A percentile compares a stretch with the other conserved stretches of the same genome.
These are phyloP conservation scores for Ormyrus labotus DNA, from an alignment of 2,888 invertebrate species.

Conservation along the genomic window DNA sequence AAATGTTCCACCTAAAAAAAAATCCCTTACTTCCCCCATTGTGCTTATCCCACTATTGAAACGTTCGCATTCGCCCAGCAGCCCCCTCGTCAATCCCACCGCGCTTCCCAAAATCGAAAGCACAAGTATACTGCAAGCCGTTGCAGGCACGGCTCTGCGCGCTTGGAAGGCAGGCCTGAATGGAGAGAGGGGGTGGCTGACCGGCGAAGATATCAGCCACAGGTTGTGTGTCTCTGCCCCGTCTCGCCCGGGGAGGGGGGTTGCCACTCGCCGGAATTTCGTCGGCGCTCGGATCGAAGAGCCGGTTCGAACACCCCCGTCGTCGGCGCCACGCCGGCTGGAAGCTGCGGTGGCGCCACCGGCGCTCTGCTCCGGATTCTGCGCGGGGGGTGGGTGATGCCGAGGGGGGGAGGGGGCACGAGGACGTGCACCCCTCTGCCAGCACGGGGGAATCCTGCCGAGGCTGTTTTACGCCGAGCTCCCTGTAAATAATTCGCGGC, in stretches of 20 bases:
- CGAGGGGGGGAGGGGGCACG: not conserved
- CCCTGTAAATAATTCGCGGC: no score
- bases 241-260: conserved; percentile 9
- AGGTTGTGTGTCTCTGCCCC: conserved; percentile 49
- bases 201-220: conserved; percentile 35
- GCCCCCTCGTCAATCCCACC: not conserved
- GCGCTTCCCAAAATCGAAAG: not conserved
- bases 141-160: no score
- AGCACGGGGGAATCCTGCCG: no score
- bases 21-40: no score
- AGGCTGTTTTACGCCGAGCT: no score
- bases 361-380: conserved; percentile 31
- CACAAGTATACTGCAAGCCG: not conserved
- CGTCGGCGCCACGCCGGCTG: conserved; percentile 48
- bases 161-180: not conserved
- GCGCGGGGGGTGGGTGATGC: not conserved
- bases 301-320: conserved; percentile 12
- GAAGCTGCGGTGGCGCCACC: conserved; percentile 29
- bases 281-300: conserved; percentile 35
- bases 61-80: no score
- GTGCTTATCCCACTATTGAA: no score
- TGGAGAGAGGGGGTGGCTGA: not conserved
- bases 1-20: no score
- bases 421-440: no score
- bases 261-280: conserved; percentile 9